Evolutionary conservation across 2,113 vertebrate species (phyloP).

Genomic region (Campylomormyrus numenius): DNA sequence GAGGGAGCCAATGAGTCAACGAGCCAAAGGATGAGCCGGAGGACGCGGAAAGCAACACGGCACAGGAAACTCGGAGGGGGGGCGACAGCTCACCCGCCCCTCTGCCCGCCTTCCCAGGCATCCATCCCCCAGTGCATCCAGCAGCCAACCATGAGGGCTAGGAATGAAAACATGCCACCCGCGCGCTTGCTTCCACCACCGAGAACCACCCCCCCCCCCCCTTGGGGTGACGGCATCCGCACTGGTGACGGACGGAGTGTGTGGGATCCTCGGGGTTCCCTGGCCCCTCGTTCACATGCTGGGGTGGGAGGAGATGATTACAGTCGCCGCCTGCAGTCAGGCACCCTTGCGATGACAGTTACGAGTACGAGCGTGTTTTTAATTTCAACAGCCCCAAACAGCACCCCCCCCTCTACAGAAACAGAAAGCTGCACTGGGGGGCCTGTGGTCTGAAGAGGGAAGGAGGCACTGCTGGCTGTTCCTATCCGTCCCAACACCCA

Average conservation of each 20-base stretch:
- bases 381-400: neutral
- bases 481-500: neutral
- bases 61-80: constrained; percentile 30
- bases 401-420: neutral
- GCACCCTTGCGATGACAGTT: constrained; percentile 32
- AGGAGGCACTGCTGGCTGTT: neutral
- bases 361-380: constrained; percentile 20
- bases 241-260: neutral
- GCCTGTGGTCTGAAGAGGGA: neutral
- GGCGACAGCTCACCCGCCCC: neutral
- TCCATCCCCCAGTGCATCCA: neutral
- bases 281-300: constrained; percentile 13
- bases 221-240: no score
- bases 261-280: neutral
- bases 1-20: neutral
- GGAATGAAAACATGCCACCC: constrained; percentile 15
- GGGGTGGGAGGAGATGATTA: constrained; percentile 7
- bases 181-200: constrained; percentile 49
- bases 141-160: neutral
- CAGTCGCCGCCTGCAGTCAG: constrained; percentile 13
- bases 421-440: neutral
- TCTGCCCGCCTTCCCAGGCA: neutral
- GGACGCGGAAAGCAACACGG: neutral
- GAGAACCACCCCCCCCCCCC: neutral
- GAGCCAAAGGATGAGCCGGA: neutral